Evolutionary conservation across 2,113 vertebrate genomes (phyloP).

Genomic region (Chaetura pelagica): DNA sequence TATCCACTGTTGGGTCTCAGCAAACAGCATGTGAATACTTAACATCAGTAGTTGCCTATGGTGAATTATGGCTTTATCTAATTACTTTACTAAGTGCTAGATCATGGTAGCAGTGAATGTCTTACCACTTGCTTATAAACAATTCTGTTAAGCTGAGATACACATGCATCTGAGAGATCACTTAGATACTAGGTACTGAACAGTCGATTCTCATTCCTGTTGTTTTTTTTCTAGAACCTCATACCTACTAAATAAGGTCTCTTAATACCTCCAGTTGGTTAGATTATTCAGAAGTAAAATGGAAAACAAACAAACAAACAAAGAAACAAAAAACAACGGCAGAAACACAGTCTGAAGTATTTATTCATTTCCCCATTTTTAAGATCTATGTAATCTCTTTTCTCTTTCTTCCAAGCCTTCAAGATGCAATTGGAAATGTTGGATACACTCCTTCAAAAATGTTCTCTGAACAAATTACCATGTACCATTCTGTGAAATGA

Average conservation of each 20-base stretch:
- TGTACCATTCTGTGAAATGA: neutral
- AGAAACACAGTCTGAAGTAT: neutral
- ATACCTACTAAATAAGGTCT: neutral
- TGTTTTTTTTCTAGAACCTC: neutral
- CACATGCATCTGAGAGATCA: neutral
- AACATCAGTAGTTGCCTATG: neutral
- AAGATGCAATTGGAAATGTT: slow-evolving; percentile 34
- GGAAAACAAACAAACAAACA: too few relatives aligned
- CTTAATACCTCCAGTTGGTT: neutral
- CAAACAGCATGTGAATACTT: neutral
- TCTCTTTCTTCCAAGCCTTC: neutral
- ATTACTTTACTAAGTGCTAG: slow-evolving; percentile 18
- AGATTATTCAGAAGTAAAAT: neutral
- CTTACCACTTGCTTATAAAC: slow-evolving; percentile 19
- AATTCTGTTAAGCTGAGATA: slow-evolving; percentile 23
- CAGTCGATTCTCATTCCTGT: neutral
- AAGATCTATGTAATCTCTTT: neutral
- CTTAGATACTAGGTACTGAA: neutral
- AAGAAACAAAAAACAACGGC: too few relatives aligned
- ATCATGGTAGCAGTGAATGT: slow-evolving; percentile 13
- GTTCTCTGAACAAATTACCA: slow-evolving; percentile 29
- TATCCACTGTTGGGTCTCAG: neutral
- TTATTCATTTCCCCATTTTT: slow-evolving; percentile 12
- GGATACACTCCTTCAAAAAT: slow-evolving; percentile 1
- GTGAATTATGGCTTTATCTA: slow-evolving; percentile 12